These are phyloP conservation scores for Xerus inauris DNA, from an alignment of 2,113 vertebrate species.

Conservation along the genomic window DNA sequence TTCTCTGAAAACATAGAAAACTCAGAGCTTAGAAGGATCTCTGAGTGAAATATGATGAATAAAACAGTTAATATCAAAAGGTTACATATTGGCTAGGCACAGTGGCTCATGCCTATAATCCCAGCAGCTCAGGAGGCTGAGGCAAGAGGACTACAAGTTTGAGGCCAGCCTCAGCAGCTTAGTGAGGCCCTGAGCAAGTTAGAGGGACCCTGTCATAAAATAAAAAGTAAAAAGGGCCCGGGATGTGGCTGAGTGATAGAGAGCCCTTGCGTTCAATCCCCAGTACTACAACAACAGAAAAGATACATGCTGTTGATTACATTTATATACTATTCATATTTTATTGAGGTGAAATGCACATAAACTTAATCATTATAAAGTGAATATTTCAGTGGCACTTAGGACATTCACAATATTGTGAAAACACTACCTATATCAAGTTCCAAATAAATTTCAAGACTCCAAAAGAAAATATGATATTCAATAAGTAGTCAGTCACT, in stretches of 20 bases:
- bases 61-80: slow-evolving; percentile 28
- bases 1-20: slow-evolving; percentile 23
- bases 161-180: too few species aligned
- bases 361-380: not conserved
- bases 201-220: too few species aligned
- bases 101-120: not conserved
- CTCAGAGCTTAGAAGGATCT: not conserved
- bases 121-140: too few species aligned
- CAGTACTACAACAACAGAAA: too few species aligned
- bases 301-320: not conserved
- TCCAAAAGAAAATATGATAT: not conserved
- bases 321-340: not conserved
- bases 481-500: not conserved
- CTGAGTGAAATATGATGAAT: not conserved
- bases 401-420: not conserved
- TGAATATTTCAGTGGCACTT: not conserved
- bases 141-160: too few species aligned
- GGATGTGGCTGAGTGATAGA: too few species aligned
- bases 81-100: not conserved
- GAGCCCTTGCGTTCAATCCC: too few species aligned
- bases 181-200: too few species aligned
- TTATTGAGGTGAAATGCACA: not conserved
- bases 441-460: slow-evolving; percentile 38
- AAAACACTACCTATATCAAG: not conserved
- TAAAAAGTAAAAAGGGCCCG: too few species aligned